Evolutionary conservation across 92 coral and sea anemone genomes (phyloP), one percentile per base, ranked within the genome.

Genomic region (Ricordea florida): DNA sequence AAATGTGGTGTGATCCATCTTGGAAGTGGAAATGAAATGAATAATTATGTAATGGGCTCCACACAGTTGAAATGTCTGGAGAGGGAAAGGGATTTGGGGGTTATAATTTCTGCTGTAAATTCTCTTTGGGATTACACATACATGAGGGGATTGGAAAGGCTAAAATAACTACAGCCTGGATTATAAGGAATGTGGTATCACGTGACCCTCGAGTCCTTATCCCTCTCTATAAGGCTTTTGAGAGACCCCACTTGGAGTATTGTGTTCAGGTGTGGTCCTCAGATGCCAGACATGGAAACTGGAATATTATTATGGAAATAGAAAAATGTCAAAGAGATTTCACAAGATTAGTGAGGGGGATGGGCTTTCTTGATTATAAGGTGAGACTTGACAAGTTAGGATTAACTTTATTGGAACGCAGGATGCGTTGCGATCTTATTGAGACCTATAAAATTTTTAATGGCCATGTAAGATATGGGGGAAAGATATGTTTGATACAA

Each of bases 231-330:
- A 69, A 69, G 36, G 32, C 63, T n/a, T 4, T 69, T 18, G 38
- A 46, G 14, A 69, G 76, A 25, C 76, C 76, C 28, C 66, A 69
- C 27, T 44, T 69, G 2, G 76, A 69, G 29, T 17, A 69, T n/a
- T n/a, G n/a, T n/a, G n/a, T n/a, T n/a, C n/a, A n/a, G n/a, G n/a
- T n/a, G n/a, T n/a, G n/a, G n/a, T n/a, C n/a, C n/a, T n/a, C n/a
- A n/a, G n/a, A n/a, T n/a, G n/a, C n/a, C n/a, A n/a, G n/a, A n/a
- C n/a, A n/a, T n/a, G n/a, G n/a, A n/a, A n/a, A n/a, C n/a, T n/a
- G n/a, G n/a, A n/a, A n/a, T n/a, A n/a, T n/a, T n/a, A n/a, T n/a
- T n/a, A n/a, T n/a, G n/a, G n/a, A n/a, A n/a, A n/a, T n/a, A n/a
- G n/a, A n/a, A n/a, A n/a, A n/a, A n/a, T n/a, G n/a, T n/a, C n/a